Evolutionary conservation across 1,140 invertebrate genomes (phyloP), one percentile per base, ranked within the genome.

Genomic region (Drosophila prosaltans): DNA sequence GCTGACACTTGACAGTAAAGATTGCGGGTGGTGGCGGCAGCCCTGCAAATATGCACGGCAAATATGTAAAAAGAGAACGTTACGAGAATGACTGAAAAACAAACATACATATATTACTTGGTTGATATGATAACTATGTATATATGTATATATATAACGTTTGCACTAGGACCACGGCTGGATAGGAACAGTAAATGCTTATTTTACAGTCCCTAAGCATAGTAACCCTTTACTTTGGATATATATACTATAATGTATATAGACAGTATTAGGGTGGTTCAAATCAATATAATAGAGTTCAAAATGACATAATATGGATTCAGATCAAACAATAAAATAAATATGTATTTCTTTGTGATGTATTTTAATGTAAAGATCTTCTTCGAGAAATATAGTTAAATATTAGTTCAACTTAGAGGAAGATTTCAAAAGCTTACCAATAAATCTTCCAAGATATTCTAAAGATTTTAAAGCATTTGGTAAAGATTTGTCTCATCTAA

Each of bases 1-100:
- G 84, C 80, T 65, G 80, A 80, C 80, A 86, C 80, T 89, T 81
- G 80, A 79, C 76, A 60, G 72, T 74, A 39, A 83, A 43, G 72
- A 77, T 79, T 84, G 76, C 59, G 81, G 77, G 26, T 58, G 64
- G 64, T 64, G 64, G 64, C 62, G 40, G 69, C 62, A 32, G 69
- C 69, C 70, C 60, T 62, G 70, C 57, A 70, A 73, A 62, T 85
- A 74, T 74, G 67, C 70, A 74, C 40, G 75, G 79, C 78, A 84
- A 84, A 84, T 84, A 85, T 84, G 81, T 72, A 68, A 61, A 84
- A 65, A 66, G 74, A 77, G 57, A 76, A 77, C 74, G 70, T 77
- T 65, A 32, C 16, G 32, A 39, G 21, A 36, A 51, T 51, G 45
- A 39, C 57, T 9, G 57, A 2, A 39, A 59, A 32, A 59, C 39